These are phyloP conservation scores for Dynastes tityus DNA, from an alignment of 2,888 invertebrate species.

Conservation along the genomic window DNA sequence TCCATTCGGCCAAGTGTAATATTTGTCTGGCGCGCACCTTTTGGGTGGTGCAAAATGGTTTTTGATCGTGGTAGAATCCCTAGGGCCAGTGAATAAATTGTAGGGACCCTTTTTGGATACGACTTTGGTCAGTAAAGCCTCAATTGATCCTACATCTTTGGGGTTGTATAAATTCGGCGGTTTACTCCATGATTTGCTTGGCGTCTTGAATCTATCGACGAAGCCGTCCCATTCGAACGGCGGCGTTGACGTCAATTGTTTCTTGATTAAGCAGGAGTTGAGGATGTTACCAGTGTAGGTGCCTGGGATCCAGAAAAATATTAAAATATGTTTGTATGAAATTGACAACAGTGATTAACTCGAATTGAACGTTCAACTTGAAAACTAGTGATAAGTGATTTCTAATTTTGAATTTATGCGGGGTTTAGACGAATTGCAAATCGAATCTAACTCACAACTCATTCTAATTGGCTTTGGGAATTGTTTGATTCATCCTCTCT, in stretches of 20 bases:
- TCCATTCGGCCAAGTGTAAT: constrained; percentile 60
- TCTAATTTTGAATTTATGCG: too few species aligned
- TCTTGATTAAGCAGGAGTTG: constrained; percentile 39
- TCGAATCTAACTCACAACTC: too few species aligned
- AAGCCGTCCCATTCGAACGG: constrained; percentile 66
- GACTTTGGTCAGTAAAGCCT: constrained; percentile 54
- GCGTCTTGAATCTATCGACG: constrained; percentile 61
- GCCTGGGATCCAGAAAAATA: constrained; percentile 31
- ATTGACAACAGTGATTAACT: too few species aligned
- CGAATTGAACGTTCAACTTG: too few species aligned
- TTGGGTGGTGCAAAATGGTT: constrained; percentile 71
- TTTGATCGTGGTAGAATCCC: constrained; percentile 72
- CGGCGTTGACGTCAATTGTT: constrained; percentile 59
- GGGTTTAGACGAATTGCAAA: too few species aligned
- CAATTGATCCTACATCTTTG: constrained; percentile 57
- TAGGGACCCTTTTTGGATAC: constrained; percentile 67
- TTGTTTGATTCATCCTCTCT: too few species aligned
- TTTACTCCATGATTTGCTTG: constrained; percentile 58
- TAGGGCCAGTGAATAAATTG: constrained; percentile 70
- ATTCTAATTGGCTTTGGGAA: too few species aligned
- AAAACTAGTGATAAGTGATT: too few species aligned
- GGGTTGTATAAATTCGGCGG: constrained; percentile 63
- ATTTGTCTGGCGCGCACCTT: constrained; percentile 61
- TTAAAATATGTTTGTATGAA: too few species aligned
- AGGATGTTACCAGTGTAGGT: constrained; percentile 49